Base-by-base conservation (phyloP, 2,888 invertebrate genomes). In the Acanthosoma haemorrhoidale region DNA sequence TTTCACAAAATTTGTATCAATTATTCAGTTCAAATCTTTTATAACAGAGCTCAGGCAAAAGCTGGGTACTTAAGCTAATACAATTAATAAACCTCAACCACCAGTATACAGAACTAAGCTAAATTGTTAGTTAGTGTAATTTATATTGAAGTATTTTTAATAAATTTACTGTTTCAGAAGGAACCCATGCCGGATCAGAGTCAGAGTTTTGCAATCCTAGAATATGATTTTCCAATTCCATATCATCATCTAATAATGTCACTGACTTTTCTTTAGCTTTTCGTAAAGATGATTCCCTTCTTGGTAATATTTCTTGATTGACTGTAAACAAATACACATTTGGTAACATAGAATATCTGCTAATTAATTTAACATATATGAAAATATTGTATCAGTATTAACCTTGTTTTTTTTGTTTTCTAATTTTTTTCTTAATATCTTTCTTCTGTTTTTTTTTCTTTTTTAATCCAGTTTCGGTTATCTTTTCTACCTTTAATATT, bases 121-220 rank as follows among this genome's bases (percentile, higher is more conserved):
- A n/a, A n/a, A n/a, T n/a, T n/a, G n/a, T n/a, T n/a, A n/a, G n/a
- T n/a, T n/a, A n/a, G n/a, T n/a, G n/a, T n/a, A n/a, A n/a, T n/a
- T n/a, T n/a, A n/a, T n/a, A n/a, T n/a, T n/a, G n/a, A n/a, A n/a
- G n/a, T n/a, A n/a, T n/a, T n/a, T n/a, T n/a, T n/a, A n/a, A n/a
- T n/a, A 25, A 51, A 4, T 4, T 51, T 25, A 51, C 51, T 51
- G 21, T 51, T 51, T 51, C 51, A 51, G 51, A 2, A 15, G 88
- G 88, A n/a, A 87, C 88, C 88, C 88, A 89, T n/a, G 87, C 88
- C 8, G 88, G 88, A 82, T 89, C 88, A 8, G 86, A 85, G 79
- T 88, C 88, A 1, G 88, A 88, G 79, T 87, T 86, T 38, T 81
- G 82, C 76, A 84, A 84, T 77, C 85, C 85, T 31, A 82, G 80